Evolutionary conservation across 2,888 invertebrate species (phyloP).

Genomic region (Drosophila neotestacea): DNA sequence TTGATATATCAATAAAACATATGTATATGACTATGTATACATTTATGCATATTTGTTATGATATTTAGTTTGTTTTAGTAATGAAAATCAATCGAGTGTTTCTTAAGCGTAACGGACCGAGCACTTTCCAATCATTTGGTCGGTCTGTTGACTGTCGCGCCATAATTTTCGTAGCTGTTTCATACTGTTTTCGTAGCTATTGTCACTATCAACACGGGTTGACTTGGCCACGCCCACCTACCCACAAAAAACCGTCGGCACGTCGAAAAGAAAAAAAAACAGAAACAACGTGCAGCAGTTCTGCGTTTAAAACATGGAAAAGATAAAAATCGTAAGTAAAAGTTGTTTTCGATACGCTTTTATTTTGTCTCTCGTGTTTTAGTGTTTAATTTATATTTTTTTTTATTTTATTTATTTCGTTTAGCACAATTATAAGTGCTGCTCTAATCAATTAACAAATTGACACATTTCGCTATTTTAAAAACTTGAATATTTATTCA

Average conservation of each 20-base stretch:
- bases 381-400: constrained; percentile 34
- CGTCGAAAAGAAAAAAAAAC: constrained; percentile 53
- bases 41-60: not conserved
- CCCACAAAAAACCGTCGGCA: constrained; percentile 49
- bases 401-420: constrained; percentile 36
- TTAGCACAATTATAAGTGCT: constrained; percentile 28
- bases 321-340: constrained; percentile 73
- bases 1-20: constrained; percentile 23
- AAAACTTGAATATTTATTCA: constrained; percentile 12
- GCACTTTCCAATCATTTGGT: constrained; percentile 76
- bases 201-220: constrained; percentile 54
- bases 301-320: constrained; percentile 46
- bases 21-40: not conserved
- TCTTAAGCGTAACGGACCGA: constrained; percentile 44
- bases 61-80: constrained; percentile 20
- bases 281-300: constrained; percentile 46
- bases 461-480: constrained; percentile 33
- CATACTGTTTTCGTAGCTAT: constrained; percentile 35
- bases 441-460: constrained; percentile 43
- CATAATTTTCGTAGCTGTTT: constrained; percentile 61
- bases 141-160: constrained; percentile 49
- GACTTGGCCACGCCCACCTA: constrained; percentile 65
- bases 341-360: constrained; percentile 75
- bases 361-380: constrained; percentile 40
- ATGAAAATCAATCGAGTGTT: constrained; percentile 29